Evolutionary conservation across 2,113 vertebrate genomes (phyloP).

Genomic region (Oreochromis aureus): DNA sequence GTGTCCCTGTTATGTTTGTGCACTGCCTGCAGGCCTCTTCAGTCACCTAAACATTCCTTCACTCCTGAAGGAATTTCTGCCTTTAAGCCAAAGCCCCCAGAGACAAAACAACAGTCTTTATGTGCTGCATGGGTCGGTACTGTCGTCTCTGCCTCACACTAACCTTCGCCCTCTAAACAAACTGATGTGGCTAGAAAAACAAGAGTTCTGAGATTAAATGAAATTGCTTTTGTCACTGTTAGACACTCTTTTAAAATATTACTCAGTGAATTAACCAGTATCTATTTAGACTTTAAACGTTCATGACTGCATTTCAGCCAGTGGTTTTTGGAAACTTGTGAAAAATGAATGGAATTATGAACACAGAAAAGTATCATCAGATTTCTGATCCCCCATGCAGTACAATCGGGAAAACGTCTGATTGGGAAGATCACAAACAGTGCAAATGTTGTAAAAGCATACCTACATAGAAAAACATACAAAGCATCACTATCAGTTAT

Average conservation of each 20-base stretch:
- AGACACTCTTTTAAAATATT: background rate
- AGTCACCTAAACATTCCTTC: constrained; percentile 31
- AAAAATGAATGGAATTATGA: background rate
- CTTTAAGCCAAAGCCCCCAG: background rate
- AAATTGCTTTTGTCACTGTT: background rate
- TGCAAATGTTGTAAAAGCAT: background rate
- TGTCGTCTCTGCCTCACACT: background rate
- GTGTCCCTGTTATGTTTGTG: background rate
- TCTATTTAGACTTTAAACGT: background rate
- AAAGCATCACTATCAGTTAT: background rate
- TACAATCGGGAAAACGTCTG: background rate
- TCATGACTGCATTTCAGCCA: background rate
- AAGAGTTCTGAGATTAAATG: background rate
- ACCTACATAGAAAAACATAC: background rate
- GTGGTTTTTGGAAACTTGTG: background rate
- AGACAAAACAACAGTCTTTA: background rate
- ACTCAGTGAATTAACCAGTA: background rate
- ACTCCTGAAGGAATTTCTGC: constrained; percentile 7
- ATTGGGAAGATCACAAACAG: fast-evolving
- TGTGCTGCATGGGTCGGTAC: background rate
- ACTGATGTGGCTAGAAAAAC: background rate
- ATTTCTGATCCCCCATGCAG: background rate
- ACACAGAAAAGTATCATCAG: background rate
- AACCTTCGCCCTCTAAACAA: background rate
- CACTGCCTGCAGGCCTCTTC: background rate